Evolutionary conservation across 1,140 invertebrate genomes (phyloP), one percentile per base, ranked within the genome.

Genomic region (Zaprionus inermis): DNA sequence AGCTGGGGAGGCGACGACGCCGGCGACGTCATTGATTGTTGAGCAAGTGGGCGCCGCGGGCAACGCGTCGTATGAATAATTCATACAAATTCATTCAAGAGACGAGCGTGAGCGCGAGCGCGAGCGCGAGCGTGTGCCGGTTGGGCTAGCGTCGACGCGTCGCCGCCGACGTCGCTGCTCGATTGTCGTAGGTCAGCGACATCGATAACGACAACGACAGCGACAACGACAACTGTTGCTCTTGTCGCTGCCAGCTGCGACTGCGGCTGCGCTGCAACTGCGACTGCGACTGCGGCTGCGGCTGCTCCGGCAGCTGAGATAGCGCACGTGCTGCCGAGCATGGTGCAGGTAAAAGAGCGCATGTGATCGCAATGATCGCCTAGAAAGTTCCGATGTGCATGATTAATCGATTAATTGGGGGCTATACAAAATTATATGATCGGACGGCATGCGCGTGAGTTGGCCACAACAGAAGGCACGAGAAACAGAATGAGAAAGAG

Each of bases 151-250:
- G n/a, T n/a, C n/a, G n/a, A n/a, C n/a, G n/a, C n/a, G n/a, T n/a
- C n/a, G n/a, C n/a, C n/a, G n/a, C n/a, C n/a, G n/a, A n/a, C n/a
- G n/a, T n/a, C n/a, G n/a, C n/a, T n/a, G n/a, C n/a, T n/a, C 32
- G 32, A 71, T 85, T 85, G 83, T 30, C 57, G 83, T 86, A 86
- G 82, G 82, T 86, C 82, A 88, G 79, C 83, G 72, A 88, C 82
- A 73, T 79, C 51, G 82, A 86, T 86, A 86, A 75, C 59, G 54
- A 59, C 56, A 69, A 34, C 36, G 28, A 22, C 34, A 59, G 55
- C 36, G 46, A 20, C 41, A 55, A 41, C 41, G 51, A 41, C 72
- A 24, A 36, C 51, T 63, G 81, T 77, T 76, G 72, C 44, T 18
- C 44, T 49, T 22, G 44, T 22, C 44, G 44, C 16, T 14, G 44